Evolutionary conservation across 2,888 invertebrate genomes (phyloP), one percentile per base, ranked within the genome.

Genomic region (Thalpophila matura): DNA sequence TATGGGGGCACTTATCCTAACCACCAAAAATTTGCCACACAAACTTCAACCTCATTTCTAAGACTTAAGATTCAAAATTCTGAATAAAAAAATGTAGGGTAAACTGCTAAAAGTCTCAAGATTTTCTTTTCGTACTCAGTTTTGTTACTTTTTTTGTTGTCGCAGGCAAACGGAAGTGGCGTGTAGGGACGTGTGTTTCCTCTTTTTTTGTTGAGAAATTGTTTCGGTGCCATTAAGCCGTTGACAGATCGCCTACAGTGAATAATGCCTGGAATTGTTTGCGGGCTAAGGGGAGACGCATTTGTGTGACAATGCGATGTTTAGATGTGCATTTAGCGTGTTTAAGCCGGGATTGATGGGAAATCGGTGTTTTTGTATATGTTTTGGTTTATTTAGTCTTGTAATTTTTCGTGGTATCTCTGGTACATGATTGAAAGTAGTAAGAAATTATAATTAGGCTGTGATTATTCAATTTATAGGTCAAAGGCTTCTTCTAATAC

Each of bases 161-260:
- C 81, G 80, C 80, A 80, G 86, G 91, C 91, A 92, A 92, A 84
- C 91, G 92, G 92, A 91, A 92, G 91, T 89, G 87, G 89, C 89
- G 86, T 89, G 84, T 91, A 88, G 91, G 89, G 92, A 92, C 91
- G 91, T 92, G 92, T 91, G 92, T 83, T 94, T 95, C 94, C 94
- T 90, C 79, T 67, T 92, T 94, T 94, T 94, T 95, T 95, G 93
- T 94, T 93, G 89, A 81, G 88, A 93, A 94, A 94, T 93, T 94
- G 94, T 94, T 94, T 94, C 94, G 89, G 82, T 93, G 86, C 94
- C 95, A 95, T 95, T 95, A 95, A 91, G 90, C 91, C 91, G 93
- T 92, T 95, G 95, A 95, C 93, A 94, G 92, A 95, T 95, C 89
- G 90, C 90, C 87, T 86, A 78, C 82, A 84, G 83, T 91, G 91